Evolutionary conservation across 1,140 invertebrate species (phyloP).

Genomic region (Drosophila athabasca): DNA sequence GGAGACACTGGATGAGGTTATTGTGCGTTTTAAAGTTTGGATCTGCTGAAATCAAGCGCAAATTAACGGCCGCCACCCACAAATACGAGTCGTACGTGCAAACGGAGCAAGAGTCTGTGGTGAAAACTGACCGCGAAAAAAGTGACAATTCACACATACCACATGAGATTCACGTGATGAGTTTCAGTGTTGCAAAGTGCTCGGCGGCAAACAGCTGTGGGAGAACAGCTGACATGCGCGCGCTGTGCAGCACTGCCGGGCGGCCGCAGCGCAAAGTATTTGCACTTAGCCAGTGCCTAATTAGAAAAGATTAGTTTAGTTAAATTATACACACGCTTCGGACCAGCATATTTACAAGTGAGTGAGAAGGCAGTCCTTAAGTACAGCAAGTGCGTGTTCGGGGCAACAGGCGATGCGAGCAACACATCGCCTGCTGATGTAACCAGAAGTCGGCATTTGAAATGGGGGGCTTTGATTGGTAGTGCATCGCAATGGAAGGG

Average conservation of each 20-base stretch:
- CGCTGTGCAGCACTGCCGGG: conserved; percentile 46
- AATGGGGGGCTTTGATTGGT: conserved; percentile 1
- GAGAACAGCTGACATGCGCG: conserved; percentile 24
- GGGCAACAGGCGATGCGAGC: background rate
- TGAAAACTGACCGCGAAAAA: conserved; percentile 60
- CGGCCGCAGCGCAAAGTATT: conserved; percentile 24
- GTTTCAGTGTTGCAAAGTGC: conserved; percentile 21
- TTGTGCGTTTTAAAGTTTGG: conserved; percentile 56
- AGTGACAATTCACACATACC: conserved; percentile 62
- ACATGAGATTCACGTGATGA: conserved; percentile 68
- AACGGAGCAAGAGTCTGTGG: conserved; percentile 52
- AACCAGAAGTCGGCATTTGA: conserved; percentile 31
- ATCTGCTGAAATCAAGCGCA: conserved; percentile 59
- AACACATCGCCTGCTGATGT: conserved; percentile 24
- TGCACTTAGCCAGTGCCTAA: no score
- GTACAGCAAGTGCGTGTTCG: background rate
- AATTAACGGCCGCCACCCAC: conserved; percentile 75
- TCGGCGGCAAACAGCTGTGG: background rate
- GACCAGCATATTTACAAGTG: conserved; percentile 36
- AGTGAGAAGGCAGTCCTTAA: conserved; percentile 4
- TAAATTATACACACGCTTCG: conserved; percentile 38
- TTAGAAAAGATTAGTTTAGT: conserved; percentile 44
- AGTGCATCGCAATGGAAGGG: background rate
- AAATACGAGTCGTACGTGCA: conserved; percentile 31
- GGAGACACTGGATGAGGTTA: conserved; percentile 40